Percentiles rank a stretch among this genome's conserved stretches.
Evolutionary conservation across 2,888 invertebrate species (phyloP).

Genomic region (Ormia ochracea): DNA sequence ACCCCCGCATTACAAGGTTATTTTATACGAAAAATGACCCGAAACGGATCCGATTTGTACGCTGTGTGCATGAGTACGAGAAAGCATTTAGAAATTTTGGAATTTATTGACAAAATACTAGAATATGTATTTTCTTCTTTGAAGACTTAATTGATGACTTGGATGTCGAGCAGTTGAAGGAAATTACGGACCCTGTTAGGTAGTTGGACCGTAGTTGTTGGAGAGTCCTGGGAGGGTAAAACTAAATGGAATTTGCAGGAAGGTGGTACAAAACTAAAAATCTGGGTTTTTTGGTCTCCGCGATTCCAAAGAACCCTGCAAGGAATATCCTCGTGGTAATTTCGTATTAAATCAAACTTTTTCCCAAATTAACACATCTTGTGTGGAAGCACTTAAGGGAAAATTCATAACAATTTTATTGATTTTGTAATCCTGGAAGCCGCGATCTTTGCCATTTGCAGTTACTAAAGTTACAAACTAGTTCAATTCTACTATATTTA

Average conservation of each 20-base stretch:
- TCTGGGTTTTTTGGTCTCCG: slow-evolving; percentile 89
- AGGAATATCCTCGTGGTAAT: slow-evolving; percentile 89
- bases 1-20: slow-evolving; percentile 52
- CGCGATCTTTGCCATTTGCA: too few species aligned
- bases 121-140: too few species aligned
- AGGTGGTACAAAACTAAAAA: slow-evolving; percentile 88
- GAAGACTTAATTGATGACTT: slow-evolving; percentile 87
- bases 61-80: slow-evolving; percentile 77
- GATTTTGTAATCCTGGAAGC: too few species aligned
- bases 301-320: slow-evolving; percentile 92
- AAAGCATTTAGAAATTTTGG: neutral
- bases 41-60: slow-evolving; percentile 75
- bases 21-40: slow-evolving; percentile 73
- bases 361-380: too few species aligned
- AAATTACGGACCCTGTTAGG: slow-evolving; percentile 86
- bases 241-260: slow-evolving; percentile 86
- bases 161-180: slow-evolving; percentile 84
- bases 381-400: too few species aligned
- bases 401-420: too few species aligned
- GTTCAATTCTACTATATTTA: too few species aligned
- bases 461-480: too few species aligned
- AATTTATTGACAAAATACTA: too few species aligned
- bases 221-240: slow-evolving; percentile 83
- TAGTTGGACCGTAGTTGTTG: slow-evolving; percentile 94
- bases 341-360: too few species aligned